These are phyloP conservation scores for Sclerodermus sp. DNA, from an alignment of 2,888 invertebrate species.

Conservation along the genomic window DNA sequence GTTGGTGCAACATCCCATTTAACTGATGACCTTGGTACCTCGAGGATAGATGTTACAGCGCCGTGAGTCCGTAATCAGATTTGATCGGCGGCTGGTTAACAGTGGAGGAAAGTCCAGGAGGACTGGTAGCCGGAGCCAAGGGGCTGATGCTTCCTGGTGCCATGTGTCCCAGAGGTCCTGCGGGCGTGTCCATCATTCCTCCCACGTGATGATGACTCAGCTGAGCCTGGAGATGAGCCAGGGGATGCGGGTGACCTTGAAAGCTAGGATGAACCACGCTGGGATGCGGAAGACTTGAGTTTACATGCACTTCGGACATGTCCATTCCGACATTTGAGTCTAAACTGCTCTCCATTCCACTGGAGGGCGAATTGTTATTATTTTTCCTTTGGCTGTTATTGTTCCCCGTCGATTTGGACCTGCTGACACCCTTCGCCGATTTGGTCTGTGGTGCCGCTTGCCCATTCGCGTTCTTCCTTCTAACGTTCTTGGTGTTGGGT, in stretches of 20 bases:
- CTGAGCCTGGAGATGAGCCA: constrained; percentile 57
- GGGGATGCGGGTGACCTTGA: constrained; percentile 56
- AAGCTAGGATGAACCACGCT: constrained; percentile 43
- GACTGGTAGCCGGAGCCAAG: constrained; percentile 51
- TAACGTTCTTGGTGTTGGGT: constrained; percentile 80
- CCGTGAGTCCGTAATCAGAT: constrained; percentile 86
- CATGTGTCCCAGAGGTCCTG: constrained; percentile 47
- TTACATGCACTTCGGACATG: constrained; percentile 46
- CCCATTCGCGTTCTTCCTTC: constrained; percentile 63
- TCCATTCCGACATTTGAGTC: constrained; percentile 49
- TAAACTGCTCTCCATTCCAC: constrained; percentile 49
- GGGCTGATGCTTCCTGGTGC: constrained; percentile 53
- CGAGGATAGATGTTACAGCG: constrained; percentile 62
- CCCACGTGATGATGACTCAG: constrained; percentile 53
- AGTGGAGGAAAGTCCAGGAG: constrained; percentile 44
- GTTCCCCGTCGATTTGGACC: constrained; percentile 50
- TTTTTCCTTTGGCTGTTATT: constrained; percentile 71
- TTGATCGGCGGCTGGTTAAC: constrained; percentile 68
- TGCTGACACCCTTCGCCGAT: constrained; percentile 20
- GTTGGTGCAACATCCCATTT: no score
- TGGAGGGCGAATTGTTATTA: constrained; percentile 57
- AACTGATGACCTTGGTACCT: constrained; percentile 5
- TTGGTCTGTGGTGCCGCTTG: constrained; percentile 41
- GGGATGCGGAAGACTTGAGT: constrained; percentile 36
- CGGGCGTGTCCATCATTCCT: constrained; percentile 53